Percentiles rank a stretch among this genome's conserved stretches.
Evolutionary conservation across 2,113 vertebrate species (phyloP).

Genomic region (Tychaedon coryphoeus): DNA sequence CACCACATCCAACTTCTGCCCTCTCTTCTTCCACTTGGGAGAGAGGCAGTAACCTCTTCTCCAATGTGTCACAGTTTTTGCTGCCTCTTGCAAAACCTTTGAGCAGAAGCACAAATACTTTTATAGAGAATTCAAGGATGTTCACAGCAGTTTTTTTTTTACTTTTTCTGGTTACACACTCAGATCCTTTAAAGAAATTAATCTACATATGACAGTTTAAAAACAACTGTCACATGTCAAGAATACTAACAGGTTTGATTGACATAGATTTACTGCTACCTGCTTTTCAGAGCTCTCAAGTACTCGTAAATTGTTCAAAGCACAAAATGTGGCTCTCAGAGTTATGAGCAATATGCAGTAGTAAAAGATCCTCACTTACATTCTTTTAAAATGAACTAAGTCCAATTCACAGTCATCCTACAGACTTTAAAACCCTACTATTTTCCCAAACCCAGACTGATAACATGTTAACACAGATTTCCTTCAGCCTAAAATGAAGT

Average conservation of each 20-base stretch:
- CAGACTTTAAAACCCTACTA: background rate
- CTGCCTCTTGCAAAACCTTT: background rate
- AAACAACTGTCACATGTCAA: background rate
- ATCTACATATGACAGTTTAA: background rate
- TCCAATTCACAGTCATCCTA: background rate
- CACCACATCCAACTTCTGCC: background rate
- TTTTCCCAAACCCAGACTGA: background rate
- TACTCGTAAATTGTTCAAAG: background rate
- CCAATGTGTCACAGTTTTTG: rapidly evolving
- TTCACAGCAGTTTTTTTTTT: background rate
- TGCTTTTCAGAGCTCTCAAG: background rate
- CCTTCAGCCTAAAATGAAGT: background rate
- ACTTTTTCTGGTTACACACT: background rate
- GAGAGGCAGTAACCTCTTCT: background rate
- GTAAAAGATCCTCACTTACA: background rate
- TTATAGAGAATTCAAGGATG: background rate
- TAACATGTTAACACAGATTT: background rate
- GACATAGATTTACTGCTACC: background rate
- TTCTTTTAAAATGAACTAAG: background rate
- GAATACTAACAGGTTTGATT: background rate
- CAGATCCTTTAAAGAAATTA: background rate
- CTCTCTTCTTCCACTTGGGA: background rate
- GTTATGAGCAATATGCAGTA: background rate
- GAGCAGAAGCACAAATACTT: background rate
- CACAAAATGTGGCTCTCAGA: background rate